Conservation (phyloP, 2,888 invertebrate species). For the Antheraea assamensis region DNA sequence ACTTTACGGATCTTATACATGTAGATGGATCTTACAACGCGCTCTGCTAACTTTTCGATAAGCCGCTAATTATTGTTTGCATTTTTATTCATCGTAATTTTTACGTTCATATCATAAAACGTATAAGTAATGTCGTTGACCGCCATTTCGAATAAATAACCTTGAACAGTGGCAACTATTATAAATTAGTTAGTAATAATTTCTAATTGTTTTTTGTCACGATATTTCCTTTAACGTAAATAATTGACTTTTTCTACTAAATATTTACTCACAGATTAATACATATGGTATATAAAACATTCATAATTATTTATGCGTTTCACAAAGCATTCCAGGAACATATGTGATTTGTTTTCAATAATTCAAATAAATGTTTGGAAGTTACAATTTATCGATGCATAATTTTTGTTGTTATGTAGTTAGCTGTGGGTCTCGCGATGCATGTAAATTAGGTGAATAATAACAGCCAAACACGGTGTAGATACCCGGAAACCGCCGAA, state of each 20-base stretch:
- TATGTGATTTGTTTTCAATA: conserved; percentile 23
- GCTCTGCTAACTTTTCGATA: conserved; percentile 44
- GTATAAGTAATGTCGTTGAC: background rate
- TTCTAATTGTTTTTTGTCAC: background rate
- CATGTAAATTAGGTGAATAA: conserved; percentile 55
- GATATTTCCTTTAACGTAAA: background rate
- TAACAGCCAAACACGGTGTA: conserved; percentile 38
- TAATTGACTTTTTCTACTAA: background rate
- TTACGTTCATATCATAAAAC: background rate
- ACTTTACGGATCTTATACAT: conserved; percentile 42
- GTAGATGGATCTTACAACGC: conserved; percentile 55
- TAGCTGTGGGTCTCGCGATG: conserved; percentile 45
- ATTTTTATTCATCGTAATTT: conserved; percentile 14
- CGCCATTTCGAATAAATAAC: background rate
- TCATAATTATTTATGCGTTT: background rate
- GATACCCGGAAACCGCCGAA: conserved; percentile 67
- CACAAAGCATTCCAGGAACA: conserved; percentile 8
- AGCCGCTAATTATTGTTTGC: conserved; percentile 60
- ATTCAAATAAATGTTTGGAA: conserved; percentile 10
- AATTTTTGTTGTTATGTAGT: conserved; percentile 45
- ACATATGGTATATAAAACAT: background rate
- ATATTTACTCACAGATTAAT: background rate
- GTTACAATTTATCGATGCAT: conserved; percentile 10
- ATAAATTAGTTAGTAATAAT: background rate
- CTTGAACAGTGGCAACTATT: background rate